These are phyloP conservation scores for Calliphora vomitoria DNA, from an alignment of 2,888 invertebrate species.

Conservation along the genomic window DNA sequence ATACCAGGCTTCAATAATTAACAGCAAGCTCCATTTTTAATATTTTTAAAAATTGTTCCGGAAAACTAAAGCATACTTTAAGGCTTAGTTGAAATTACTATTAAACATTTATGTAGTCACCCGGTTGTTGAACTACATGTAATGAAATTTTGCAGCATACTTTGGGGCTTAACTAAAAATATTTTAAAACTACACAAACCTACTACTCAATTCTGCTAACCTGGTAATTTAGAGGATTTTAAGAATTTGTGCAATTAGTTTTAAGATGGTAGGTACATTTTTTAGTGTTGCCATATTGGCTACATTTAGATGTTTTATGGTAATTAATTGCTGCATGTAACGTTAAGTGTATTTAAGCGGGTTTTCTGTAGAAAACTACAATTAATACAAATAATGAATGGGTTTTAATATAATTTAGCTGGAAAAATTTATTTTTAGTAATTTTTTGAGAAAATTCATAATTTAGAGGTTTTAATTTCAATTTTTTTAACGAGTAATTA, in stretches of 20 bases:
- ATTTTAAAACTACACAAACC: background rate
- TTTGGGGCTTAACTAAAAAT: background rate
- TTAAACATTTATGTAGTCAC: background rate
- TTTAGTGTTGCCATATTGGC: background rate
- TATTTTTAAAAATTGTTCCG: background rate
- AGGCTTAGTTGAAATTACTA: background rate
- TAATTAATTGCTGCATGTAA: too few species aligned
- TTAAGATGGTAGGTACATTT: too few species aligned
- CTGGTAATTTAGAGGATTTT: background rate
- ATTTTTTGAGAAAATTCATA: too few species aligned
- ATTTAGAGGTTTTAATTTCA: too few species aligned
- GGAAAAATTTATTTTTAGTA: too few species aligned
- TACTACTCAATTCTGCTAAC: background rate
- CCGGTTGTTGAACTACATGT: background rate
- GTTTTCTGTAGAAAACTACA: too few species aligned
- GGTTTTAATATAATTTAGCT: too few species aligned
- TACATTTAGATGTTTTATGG: too few species aligned
- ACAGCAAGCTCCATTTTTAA: conserved; percentile 9
- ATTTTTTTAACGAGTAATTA: too few species aligned
- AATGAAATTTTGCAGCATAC: background rate
- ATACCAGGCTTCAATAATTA: conserved; percentile 19
- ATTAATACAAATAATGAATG: too few species aligned
- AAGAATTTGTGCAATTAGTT: background rate
- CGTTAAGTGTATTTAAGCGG: too few species aligned
- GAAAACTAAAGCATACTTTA: conserved; percentile 33